These are phyloP conservation scores for Oncopeltus fasciatus DNA, from an alignment of 1,140 invertebrate genomes.

Conservation along the genomic window DNA sequence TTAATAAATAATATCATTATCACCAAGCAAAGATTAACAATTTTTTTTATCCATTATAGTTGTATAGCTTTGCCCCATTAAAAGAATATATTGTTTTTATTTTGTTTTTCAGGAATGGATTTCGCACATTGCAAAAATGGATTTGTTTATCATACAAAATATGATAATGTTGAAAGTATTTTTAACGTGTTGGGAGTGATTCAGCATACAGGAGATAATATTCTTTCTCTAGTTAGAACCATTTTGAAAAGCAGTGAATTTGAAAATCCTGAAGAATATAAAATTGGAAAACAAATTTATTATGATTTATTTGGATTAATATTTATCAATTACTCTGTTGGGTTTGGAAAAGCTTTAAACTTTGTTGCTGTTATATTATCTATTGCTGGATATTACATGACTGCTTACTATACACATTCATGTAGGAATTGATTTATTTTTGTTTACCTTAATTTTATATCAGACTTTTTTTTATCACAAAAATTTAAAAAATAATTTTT, in stretches of 20 bases:
- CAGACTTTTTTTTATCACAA: too few species aligned
- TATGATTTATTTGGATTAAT: conserved; percentile 67
- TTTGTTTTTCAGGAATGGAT: conserved; percentile 54
- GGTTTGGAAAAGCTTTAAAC: conserved; percentile 8
- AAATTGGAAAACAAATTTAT: conserved; percentile 32
- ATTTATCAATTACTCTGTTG: conserved; percentile 42
- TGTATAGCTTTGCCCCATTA: too few species aligned
- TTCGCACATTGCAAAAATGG: conserved; percentile 91
- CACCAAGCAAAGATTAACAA: too few species aligned
- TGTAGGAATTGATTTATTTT: too few species aligned
- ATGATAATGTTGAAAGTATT: conserved; percentile 48
- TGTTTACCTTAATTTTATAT: too few species aligned
- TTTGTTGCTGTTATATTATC: neutral
- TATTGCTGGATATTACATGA: neutral
- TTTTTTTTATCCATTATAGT: too few species aligned
- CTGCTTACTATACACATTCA: neutral
- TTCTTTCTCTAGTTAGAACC: conserved; percentile 42
- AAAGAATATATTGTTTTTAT: neutral
- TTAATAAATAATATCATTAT: too few species aligned
- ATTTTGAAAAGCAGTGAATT: neutral
- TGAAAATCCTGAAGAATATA: neutral
- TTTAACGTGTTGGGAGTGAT: conserved; percentile 63
- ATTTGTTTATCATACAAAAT: conserved; percentile 80
- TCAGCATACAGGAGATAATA: conserved; percentile 67
- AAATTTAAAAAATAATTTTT: too few species aligned